Conservation (phyloP, 2,888 invertebrate genomes). For the Trichopoda pennipes region DNA sequence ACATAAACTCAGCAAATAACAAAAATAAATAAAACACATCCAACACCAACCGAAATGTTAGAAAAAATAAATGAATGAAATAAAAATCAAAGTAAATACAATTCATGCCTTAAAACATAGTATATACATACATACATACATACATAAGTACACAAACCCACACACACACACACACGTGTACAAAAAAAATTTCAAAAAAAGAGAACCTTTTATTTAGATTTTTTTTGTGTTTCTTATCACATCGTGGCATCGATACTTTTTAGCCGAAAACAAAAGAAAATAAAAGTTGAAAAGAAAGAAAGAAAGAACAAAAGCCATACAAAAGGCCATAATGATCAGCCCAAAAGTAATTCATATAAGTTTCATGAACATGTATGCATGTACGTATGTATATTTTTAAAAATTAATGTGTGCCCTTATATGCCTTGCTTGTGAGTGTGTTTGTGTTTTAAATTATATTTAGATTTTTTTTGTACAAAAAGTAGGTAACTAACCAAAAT, state of each 20-base stretch:
- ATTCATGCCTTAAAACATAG: not conserved
- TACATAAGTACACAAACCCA: not conserved
- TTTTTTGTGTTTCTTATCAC: constrained; percentile 51
- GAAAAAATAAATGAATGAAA: constrained; percentile 47
- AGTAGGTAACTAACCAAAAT: constrained; percentile 23
- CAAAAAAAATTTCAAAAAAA: constrained; percentile 27
- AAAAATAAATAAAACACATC: constrained; percentile 2
- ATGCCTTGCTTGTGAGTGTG: not conserved
- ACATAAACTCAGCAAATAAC: not conserved
- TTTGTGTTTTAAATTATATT: constrained; percentile 5
- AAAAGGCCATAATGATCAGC: constrained; percentile 61
- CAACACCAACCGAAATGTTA: too few species aligned
- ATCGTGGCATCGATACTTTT: constrained; percentile 64
- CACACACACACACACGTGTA: not conserved
- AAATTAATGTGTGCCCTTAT: not conserved
- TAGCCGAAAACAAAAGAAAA: constrained; percentile 56
- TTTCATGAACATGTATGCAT: constrained; percentile 19
- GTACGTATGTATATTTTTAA: not conserved
- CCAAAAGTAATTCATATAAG: constrained; percentile 56
- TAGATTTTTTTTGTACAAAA: constrained; percentile 9
- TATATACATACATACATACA: not conserved
- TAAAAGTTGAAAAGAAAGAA: constrained; percentile 51
- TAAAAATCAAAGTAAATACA: constrained; percentile 26
- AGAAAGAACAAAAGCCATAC: constrained; percentile 51
- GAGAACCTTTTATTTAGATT: constrained; percentile 55